Base-by-base conservation (phyloP, 1,140 invertebrate genomes). In the Cotesia typhae region DNA sequence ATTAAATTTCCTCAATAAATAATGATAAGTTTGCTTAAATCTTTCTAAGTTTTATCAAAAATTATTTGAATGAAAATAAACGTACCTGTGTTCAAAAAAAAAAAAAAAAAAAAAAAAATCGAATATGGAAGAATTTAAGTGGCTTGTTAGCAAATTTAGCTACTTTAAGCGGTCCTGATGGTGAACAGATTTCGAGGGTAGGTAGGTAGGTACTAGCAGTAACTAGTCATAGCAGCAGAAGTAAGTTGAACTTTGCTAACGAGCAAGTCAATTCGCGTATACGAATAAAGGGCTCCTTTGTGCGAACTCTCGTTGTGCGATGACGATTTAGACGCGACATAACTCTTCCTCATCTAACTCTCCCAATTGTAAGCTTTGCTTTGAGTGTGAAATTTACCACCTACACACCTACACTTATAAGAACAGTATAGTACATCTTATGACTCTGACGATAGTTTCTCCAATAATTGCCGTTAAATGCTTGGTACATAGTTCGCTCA, bases 211-310 rank as follows among this genome's bases (percentile, higher is more conserved):
- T 1, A 28, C 28, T 28, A 2, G 28, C 28, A 28, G 28, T 28
- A 28, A 28, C 28, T 28, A 28, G 28, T 28, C 28, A 28, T 28
- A 28, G 28, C 3, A 28, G 28, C 3, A 28, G 28, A 28, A 28
- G 28, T 28, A 28, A 67, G 51, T 68, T 71, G 68, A 71, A 70
- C 68, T 67, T 51, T 63, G 59, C 71, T 75, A 75, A 75, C 69
- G 71, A 75, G 74, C 71, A 59, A 73, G 74, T 61, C 66, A 75
- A 75, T 75, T 75, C 71, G 38, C 70, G 69, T 67, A 57, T 71
- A 52, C 64, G 67, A 47, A 47, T 47, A 47, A 75, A 72, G 74
- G 67, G 64, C 63, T 67, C 20, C 68, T 68, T 75, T 75, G 71
- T 75, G 60, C 47, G n/a, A 41, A 55, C 14, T 52, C 41, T 47